A percentile compares a stretch with the other conserved stretches of the same genome.
Evolutionary conservation across 1,140 invertebrate species (phyloP).

Genomic region (Solenopsis fugax): DNA sequence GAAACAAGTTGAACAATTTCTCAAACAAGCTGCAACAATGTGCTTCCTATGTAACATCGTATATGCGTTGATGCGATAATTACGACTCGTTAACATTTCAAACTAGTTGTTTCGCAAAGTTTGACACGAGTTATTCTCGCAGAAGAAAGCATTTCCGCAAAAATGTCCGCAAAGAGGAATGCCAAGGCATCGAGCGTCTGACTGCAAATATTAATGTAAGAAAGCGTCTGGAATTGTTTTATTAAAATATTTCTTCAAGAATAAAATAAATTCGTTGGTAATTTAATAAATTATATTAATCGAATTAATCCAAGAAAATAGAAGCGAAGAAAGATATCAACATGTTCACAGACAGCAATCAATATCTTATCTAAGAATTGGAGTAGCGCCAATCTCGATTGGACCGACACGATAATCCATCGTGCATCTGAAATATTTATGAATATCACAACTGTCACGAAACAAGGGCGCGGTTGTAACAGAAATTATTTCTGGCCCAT

Average conservation of each 20-base stretch:
- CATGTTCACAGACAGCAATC: not conserved
- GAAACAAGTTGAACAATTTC: conserved; percentile 4
- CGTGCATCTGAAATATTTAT: conserved; percentile 8
- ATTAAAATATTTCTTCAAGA: conserved; percentile 37
- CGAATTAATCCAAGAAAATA: not conserved
- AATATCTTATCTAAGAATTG: conserved; percentile 1
- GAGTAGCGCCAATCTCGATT: not conserved
- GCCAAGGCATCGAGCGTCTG: not conserved
- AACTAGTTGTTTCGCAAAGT: conserved; percentile 19
- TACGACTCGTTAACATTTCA: conserved; percentile 30
- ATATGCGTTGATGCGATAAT: conserved; percentile 20
- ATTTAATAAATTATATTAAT: conserved; percentile 10
- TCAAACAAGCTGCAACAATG: not conserved
- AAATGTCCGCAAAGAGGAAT: conserved; percentile 12
- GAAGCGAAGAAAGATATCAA: not conserved
- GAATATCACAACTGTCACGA: not conserved
- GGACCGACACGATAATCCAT: not conserved
- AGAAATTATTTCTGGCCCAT: conserved; percentile 7
- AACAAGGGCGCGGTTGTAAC: not conserved
- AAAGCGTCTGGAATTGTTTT: not conserved
- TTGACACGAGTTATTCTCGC: conserved; percentile 20
- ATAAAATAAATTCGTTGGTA: not conserved
- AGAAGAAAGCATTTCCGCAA: conserved; percentile 24
- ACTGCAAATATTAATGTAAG: conserved; percentile 43
- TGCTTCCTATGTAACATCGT: not conserved